Percentiles rank a stretch among this genome's conserved stretches.
These are phyloP conservation scores for Panopea generosa DNA, from an alignment of 2,888 invertebrate genomes.

Conservation along the genomic window DNA sequence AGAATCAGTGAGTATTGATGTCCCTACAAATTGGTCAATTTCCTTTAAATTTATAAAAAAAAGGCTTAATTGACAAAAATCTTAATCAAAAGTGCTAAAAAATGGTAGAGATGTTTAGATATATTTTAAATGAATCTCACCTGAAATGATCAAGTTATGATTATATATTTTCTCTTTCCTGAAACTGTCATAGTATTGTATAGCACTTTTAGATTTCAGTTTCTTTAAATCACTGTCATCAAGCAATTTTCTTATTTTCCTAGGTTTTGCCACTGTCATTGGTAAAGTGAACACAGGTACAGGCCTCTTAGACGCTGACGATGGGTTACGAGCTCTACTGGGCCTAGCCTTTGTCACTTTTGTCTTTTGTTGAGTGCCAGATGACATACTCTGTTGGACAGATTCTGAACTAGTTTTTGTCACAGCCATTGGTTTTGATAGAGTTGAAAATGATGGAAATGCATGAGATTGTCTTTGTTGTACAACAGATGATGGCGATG, in stretches of 20 bases:
- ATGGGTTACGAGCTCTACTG: conserved; percentile 36
- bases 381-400: conserved; percentile 20
- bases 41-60: no score
- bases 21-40: no score
- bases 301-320: conserved; percentile 42
- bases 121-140: no score
- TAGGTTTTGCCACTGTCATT: conserved; percentile 70
- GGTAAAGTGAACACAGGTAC: conserved; percentile 58
- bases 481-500: conserved; percentile 26
- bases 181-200: conserved; percentile 72
- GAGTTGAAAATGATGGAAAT: conserved; percentile 12
- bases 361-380: conserved; percentile 14
- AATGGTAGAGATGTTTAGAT: no score
- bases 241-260: conserved; percentile 73
- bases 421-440: conserved; percentile 39
- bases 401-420: conserved; percentile 25
- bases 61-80: no score
- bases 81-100: no score
- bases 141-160: conserved; percentile 72
- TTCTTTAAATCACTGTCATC: conserved; percentile 77
- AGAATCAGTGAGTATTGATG: no score
- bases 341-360: conserved; percentile 24
- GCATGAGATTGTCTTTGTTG: conserved; percentile 1
- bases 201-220: conserved; percentile 78
- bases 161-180: conserved; percentile 73